Percentiles rank a stretch among this genome's conserved stretches.
Evolutionary conservation across 30 jellyfish, hydroid and myxozoan species (phyloP).

Genomic region (Cassiopea xamachana): DNA sequence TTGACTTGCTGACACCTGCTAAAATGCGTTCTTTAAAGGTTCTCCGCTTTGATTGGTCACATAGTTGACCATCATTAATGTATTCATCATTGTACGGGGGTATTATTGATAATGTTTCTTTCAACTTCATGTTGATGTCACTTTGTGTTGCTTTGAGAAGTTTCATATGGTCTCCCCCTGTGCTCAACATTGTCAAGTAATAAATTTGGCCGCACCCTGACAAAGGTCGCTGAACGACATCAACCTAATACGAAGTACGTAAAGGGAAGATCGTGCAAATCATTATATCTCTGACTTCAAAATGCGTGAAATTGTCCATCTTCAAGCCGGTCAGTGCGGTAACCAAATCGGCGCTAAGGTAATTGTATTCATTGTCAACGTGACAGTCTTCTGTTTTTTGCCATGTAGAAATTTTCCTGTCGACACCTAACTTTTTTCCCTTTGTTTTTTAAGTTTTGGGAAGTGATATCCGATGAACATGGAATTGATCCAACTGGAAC

Average conservation of each 20-base stretch:
- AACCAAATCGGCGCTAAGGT: neutral
- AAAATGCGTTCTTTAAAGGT: no score
- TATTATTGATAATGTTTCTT: no score
- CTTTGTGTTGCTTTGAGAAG: no score
- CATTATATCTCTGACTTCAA: neutral
- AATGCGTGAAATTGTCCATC: neutral
- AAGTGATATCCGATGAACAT: constrained; percentile 87
- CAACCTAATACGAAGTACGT: neutral
- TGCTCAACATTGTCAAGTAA: no score
- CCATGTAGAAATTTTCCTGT: neutral
- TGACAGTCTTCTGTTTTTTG: neutral
- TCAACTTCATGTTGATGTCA: no score
- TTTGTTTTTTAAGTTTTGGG: constrained; percentile 68
- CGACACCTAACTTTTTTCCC: neutral
- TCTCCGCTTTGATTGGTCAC: no score
- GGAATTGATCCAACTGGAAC: constrained; percentile 93
- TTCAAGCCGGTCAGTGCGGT: neutral
- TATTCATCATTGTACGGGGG: no score
- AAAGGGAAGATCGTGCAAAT: neutral
- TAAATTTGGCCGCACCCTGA: no score
- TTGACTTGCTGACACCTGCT: no score
- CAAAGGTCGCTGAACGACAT: no score
- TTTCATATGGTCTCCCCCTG: no score
- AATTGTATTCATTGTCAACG: neutral
- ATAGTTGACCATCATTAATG: no score